These are phyloP conservation scores for Ceyx melanurus DNA, from an alignment of 2,113 vertebrate genomes.

Conservation along the genomic window DNA sequence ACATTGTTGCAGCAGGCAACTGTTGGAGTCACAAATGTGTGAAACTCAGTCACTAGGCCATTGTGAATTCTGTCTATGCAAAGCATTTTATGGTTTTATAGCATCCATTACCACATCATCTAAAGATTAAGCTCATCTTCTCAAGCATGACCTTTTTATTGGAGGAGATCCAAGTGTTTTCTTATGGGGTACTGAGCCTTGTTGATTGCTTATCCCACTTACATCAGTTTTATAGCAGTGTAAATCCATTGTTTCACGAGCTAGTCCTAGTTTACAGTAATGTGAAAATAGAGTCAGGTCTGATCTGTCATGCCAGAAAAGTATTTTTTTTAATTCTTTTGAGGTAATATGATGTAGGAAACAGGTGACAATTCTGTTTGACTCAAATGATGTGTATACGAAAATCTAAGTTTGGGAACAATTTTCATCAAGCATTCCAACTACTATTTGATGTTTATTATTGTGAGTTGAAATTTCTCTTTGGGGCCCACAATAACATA, in stretches of 20 bases:
- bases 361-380: not conserved
- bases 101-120: not conserved
- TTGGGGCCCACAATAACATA: not conserved
- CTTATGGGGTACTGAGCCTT: not conserved
- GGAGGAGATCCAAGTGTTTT: conserved; percentile 42
- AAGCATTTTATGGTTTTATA: not conserved
- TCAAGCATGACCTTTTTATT: conserved; percentile 46
- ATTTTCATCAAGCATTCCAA: not conserved
- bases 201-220: not conserved
- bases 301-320: conserved; percentile 27
- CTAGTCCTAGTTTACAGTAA: not conserved
- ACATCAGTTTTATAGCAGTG: not conserved
- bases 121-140: not conserved
- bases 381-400: not conserved
- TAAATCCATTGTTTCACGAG: not conserved
- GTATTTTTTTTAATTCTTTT: conserved; percentile 36
- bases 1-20: not conserved
- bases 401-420: not conserved
- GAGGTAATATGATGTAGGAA: not conserved
- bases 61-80: not conserved
- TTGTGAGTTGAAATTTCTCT: not conserved
- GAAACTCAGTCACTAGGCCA: not conserved
- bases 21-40: not conserved
- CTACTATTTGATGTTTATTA: not conserved
- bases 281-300: not conserved